Conservation (phyloP, 1,140 invertebrate species). For the Himalopsyche phryganea region DNA sequence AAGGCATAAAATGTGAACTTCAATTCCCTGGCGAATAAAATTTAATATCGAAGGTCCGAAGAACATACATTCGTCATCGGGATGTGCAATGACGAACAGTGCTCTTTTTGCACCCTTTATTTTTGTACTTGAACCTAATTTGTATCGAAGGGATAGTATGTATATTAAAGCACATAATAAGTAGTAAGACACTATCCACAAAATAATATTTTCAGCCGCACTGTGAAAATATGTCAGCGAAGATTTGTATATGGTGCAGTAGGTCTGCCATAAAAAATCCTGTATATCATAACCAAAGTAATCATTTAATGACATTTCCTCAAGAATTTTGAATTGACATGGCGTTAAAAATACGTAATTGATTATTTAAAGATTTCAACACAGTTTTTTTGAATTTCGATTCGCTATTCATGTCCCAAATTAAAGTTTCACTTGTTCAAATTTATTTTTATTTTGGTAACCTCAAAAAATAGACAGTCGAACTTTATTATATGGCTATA, state of each 20-base stretch:
- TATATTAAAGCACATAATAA: constrained; percentile 17
- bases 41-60: constrained; percentile 87
- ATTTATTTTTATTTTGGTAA: constrained; percentile 1
- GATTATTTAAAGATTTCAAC: not conserved
- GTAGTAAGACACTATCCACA: constrained; percentile 15
- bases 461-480: not conserved
- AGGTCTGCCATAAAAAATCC: constrained; percentile 12
- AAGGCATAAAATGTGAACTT: constrained; percentile 81
- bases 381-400: not conserved
- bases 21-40: constrained; percentile 59
- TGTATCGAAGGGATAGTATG: constrained; percentile 3
- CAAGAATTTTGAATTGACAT: not conserved
- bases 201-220: constrained; percentile 14
- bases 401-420: not conserved
- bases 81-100: constrained; percentile 66
- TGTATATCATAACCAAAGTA: constrained; percentile 8
- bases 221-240: constrained; percentile 16
- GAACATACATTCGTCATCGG: constrained; percentile 98
- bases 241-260: not conserved
- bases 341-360: too few species aligned
- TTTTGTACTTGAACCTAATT: constrained; percentile 1
- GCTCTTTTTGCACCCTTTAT: constrained; percentile 22
- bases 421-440: not conserved
- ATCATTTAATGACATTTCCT: constrained; percentile 23
- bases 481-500: too few species aligned